Base-by-base conservation (phyloP, 2,888 invertebrate species). In the Lamproptera curius region DNA sequence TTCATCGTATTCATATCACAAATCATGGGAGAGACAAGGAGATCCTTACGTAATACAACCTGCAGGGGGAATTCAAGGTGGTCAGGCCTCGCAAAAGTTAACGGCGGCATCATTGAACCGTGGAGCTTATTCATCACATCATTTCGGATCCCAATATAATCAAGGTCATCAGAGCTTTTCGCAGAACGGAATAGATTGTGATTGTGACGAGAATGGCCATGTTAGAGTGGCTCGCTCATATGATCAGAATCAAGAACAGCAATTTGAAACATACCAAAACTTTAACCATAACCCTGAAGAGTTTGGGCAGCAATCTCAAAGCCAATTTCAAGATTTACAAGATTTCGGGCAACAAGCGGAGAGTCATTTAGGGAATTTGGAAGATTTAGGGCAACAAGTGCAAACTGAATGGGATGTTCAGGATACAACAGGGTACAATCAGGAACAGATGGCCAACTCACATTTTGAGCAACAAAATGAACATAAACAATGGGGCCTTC, bases 21-120 rank as follows among this genome's bases (percentile, higher is more conserved):
- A 88, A 59, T 76, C 88, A 16, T 88, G 88, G 88, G 88, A 88
- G 58, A 77, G 77, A 46, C 87, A 82, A 59, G 88, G 88, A 15
- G 87, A 86, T 57, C 88, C 88, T 6, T 88, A 88, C 43, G 65
- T 86, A 5, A 88, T 88, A 28, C 63, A 70, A 55, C 88, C 87
- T n/a, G 65, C 59, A 15, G 62, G 70, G 6, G 67, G 63, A 36
- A 42, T 23, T 17, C 55, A 65, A 39, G 63, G 63, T 40, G 60
- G 53, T 8, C 73, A 73, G 60, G 54, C 63, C 34, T 70, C 76
- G 6, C 75, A 76, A 57, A 70, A 63, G 66, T 52, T 80, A 35
- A 68, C 68, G 17, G 63, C 73, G 37, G 61, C 63, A 38, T 65
- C 75, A 41, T 40, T 53, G 2, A 59, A 52, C 33, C 62, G 63